phyloP scores from a whole-genome alignment of 2,113 vertebrate species.

The Misgurnus mizolepis region DNA sequence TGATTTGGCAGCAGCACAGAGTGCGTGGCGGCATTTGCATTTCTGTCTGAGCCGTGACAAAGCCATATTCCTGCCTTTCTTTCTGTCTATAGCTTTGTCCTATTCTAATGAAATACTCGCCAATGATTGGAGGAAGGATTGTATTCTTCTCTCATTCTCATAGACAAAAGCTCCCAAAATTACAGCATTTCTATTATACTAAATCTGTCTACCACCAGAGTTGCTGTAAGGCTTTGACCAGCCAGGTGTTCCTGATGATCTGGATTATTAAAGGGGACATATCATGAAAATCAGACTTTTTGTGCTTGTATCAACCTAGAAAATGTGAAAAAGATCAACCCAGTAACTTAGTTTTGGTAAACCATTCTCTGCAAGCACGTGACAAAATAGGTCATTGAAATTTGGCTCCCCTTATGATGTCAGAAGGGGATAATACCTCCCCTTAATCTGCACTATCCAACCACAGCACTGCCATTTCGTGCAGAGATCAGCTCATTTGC shows the following conservation, averaged over 20 bases:
- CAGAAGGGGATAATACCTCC: too few relatives aligned
- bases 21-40: slow-evolving; percentile 38
- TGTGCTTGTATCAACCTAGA: too few relatives aligned
- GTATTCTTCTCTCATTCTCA: background rate
- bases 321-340: too few relatives aligned
- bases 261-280: background rate
- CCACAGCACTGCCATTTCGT: too few relatives aligned
- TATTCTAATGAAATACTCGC: background rate
- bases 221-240: too few relatives aligned
- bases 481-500: too few relatives aligned
- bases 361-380: too few relatives aligned
- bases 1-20: slow-evolving; percentile 7
- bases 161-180: background rate
- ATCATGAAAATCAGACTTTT: too few relatives aligned
- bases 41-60: slow-evolving; percentile 31
- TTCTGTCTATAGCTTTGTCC: background rate
- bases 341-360: too few relatives aligned
- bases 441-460: too few relatives aligned
- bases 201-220: background rate
- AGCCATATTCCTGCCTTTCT: background rate
- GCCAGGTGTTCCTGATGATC: background rate
- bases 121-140: background rate
- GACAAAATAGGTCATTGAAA: too few relatives aligned
- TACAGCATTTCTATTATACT: background rate
- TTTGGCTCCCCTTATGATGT: too few relatives aligned